Evolutionary conservation across 2,113 vertebrate genomes (phyloP), one percentile per base, ranked within the genome.

Genomic region (Lota lota): DNA sequence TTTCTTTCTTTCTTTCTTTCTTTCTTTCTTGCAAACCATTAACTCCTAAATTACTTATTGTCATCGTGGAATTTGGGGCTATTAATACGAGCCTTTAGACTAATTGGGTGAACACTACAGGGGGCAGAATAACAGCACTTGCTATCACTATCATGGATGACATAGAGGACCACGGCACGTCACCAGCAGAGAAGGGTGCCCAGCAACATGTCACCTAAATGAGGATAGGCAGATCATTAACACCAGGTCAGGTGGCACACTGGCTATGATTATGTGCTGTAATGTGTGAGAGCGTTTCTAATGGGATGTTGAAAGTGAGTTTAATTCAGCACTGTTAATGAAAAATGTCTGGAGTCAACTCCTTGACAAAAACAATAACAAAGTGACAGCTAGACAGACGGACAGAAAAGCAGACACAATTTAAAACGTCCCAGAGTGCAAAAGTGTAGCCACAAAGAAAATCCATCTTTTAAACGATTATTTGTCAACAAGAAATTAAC

Each of bases 201-300:
- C 68, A 69, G 22, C 47, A 71, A 71, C 69, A 61, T 20, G 47
- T 5, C 10, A 1, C 69, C 66, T 62, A 24, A 33, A 72, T 21
- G 19, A 36, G 28, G 56, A 77, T 12, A 65, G 69, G 74, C 73
- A 74, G 64, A 70, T 56, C 20, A 70, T 80, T 80, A 74, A 75
- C 67, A 72, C 69, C 57, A 40, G 71, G 83, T 85, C 80, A 74
- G 65, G 60, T 71, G 62, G 57, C 60, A 47, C 40, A 47, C 36
- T 1, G 2, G 53, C 53, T 56, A 56, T n/a, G 53, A n/a, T 56
- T 17, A 18, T 56, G 10, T 18, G 40, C 40, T 47, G 40, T 47
- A 47, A 47, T 47, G 40, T 47, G 40, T 47, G 40, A 47, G 2
- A 56, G 16, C 17, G 53, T 17, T n/a, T 56, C 53, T 17, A 7